Evolutionary conservation across 2,888 invertebrate species (phyloP), one percentile per base, ranked within the genome.

Genomic region (Ferrisia virgata): DNA sequence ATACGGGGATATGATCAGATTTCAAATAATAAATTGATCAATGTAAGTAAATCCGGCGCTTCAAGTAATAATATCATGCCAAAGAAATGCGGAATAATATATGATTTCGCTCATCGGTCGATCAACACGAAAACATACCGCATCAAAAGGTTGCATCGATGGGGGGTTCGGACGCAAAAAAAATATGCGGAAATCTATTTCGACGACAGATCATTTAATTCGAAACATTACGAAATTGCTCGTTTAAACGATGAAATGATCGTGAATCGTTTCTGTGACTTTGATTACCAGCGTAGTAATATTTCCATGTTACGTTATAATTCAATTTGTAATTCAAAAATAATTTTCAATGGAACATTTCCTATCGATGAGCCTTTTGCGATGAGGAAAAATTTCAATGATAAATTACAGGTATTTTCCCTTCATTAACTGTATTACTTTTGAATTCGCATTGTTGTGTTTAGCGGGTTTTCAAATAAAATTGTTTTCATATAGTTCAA

Each of bases 341-440:
- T 95, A 78, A 91, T 95, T 85, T 95, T 95, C 88, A 94, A 95
- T 87, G 95, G 95, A 82, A 96, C 96, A 2, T 96, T 92, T 90
- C 95, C 96, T 4, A 96, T 96, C 86, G 91, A 91, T 87, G 88
- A 88, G 86, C 91, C 91, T 87, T 89, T 91, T 85, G 89, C 89
- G 18, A 31, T 84, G 13, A 86, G 88, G 87, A 53, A 69, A 31
- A 84, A 36, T 69, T 40, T 80, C 47, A 22, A 58, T 69, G 28
- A 72, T 69, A 76, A 39, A 47, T 64, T 31, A 47, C 72, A 83
- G 83, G 83, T 83, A 83, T 53, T 83, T 47, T 47, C 43, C 33
- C 28, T 43, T 28, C 8, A 36, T 79, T 79, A 25, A n/a, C n/a
- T 39, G 40, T 79, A 9, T 79, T 15, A 25, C 43, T 43, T 79